Evolutionary conservation across 2,888 invertebrate species (phyloP), one percentile per base, ranked within the genome.

Genomic region (Monochamus alternatus): DNA sequence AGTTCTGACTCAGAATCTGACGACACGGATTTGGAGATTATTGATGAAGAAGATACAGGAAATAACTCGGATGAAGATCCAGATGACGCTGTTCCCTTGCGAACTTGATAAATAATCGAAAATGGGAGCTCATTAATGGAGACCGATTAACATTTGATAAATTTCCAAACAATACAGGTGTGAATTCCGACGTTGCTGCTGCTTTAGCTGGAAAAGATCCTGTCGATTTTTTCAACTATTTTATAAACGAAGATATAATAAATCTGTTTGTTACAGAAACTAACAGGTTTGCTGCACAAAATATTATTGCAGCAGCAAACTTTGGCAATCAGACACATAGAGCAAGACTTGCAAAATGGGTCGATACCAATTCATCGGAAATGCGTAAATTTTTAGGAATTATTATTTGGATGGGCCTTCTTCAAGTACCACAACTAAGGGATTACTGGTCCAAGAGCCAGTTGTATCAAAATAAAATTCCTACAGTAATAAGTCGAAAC

Each of bases 181-280:
- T 76, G 43, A 43, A 73, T 68, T 5, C 58, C 38, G 52, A 47
- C 62, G 68, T 73, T 51, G 51, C 44, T 47, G 3, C 30, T 58
- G 43, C 66, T 67, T 66, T 30, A 38, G 47, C 2, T 30, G 59
- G 2, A n/a, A 5, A 59, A 2, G 8, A 30, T 60, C 73, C 73
- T 43, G 52, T 76, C 4, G 62, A 44, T 14, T 76, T 63, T 68
- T 75, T 75, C 55, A 66, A 64, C 12, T 32, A 73, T 62, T 75
- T 75, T 55, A 76, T 76, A 43, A 63, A 74, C 31, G 74, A 76
- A 14, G 70, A 76, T 32, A 76, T 74, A 10, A 76, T 76, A 52
- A 9, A 66, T 22, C 43, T 77, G 44, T 75, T 77, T 62, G 77
- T 75, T 58, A 12, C 32, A 44, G 77, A 77, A 44, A 77, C 74